Evolutionary conservation across 1,140 invertebrate species (phyloP).

Genomic region (Elymnias hypermnestra): DNA sequence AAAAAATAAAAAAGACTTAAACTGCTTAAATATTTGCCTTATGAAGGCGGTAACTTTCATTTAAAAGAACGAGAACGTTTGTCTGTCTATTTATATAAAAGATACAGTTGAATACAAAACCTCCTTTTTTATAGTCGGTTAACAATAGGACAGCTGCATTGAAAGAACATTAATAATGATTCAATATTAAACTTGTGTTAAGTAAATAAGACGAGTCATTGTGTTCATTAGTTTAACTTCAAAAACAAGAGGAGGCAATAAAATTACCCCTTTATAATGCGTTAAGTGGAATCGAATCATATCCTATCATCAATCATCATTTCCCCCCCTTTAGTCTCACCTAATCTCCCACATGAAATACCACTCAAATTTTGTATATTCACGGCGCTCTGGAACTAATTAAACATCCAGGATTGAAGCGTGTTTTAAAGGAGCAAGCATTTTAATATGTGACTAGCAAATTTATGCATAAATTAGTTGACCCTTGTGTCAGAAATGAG

Average conservation of each 20-base stretch:
- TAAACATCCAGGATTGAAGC: conserved; percentile 18
- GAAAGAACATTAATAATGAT: too few relatives aligned
- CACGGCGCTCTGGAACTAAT: conserved; percentile 20
- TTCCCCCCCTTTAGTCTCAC: conserved; percentile 44
- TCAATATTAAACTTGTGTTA: conserved; percentile 1
- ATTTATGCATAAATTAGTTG: too few relatives aligned
- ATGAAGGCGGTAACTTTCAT: too few relatives aligned
- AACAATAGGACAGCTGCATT: conserved; percentile 2
- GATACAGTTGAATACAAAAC: too few relatives aligned
- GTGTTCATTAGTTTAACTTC: conserved; percentile 66
- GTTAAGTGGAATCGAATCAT: conserved; percentile 72
- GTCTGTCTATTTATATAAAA: too few relatives aligned
- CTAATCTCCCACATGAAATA: conserved; percentile 47
- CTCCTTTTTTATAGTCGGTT: too few relatives aligned
- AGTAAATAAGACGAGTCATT: conserved; percentile 51
- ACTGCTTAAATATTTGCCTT: too few relatives aligned
- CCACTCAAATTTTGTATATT: conserved; percentile 33
- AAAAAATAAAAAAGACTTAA: too few relatives aligned
- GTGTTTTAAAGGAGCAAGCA: background rate
- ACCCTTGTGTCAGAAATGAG: too few relatives aligned
- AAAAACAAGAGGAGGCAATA: conserved; percentile 58
- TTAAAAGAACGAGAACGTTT: too few relatives aligned
- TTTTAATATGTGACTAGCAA: background rate
- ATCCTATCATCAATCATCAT: conserved; percentile 73
- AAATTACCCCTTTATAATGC: conserved; percentile 70